Evolutionary conservation across 2,888 invertebrate genomes (phyloP), one percentile per base, ranked within the genome.

Genomic region (Prosopocoilus inquinatus): DNA sequence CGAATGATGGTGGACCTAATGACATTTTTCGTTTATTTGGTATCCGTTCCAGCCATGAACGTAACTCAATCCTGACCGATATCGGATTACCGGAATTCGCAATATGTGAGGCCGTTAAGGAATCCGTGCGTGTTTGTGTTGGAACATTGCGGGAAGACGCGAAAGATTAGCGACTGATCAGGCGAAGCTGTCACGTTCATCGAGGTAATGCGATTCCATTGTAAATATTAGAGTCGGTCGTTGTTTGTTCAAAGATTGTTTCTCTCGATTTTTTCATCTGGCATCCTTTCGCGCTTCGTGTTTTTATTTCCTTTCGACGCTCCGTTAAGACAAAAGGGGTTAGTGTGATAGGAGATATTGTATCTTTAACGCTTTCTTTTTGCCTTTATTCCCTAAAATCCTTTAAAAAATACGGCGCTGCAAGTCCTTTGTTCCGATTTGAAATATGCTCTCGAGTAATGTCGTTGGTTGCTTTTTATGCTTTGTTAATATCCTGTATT

Each of bases 51-150:
- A 62, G 61, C 64, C 62, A 64, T 59, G 63, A 66, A 67, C 70
- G 71, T 73, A 75, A 74, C 74, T 74, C 74, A 72, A 74, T 75
- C 71, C 67, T 57, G 61, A 55, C 67, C 59, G 61, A 73, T 73
- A 74, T 74, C 72, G 71, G 73, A 75, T 75, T 75, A 74, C 73
- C 64, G 72, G 71, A 71, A 74, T 74, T 74, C 73, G 69, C 72
- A 73, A 75, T 73, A 72, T 71, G 71, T 68, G 61, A 62, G 63
- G 66, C 65, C 68, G 68, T 71, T 68, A 69, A 70, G 67, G 70
- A 74, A 72, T 73, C 70, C 73, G 72, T 71, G 70, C 70, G 73
- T 71, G 70, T 70, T 71, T 68, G 59, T 60, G 57, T 41, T 41
- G 12, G 15, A 41, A 41, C 41, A 41, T 41, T 41, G 41, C 9